Percentiles rank a stretch among this genome's conserved stretches.
Conservation (phyloP, 1,140 invertebrate genomes). For the Dendroctonus valens region DNA sequence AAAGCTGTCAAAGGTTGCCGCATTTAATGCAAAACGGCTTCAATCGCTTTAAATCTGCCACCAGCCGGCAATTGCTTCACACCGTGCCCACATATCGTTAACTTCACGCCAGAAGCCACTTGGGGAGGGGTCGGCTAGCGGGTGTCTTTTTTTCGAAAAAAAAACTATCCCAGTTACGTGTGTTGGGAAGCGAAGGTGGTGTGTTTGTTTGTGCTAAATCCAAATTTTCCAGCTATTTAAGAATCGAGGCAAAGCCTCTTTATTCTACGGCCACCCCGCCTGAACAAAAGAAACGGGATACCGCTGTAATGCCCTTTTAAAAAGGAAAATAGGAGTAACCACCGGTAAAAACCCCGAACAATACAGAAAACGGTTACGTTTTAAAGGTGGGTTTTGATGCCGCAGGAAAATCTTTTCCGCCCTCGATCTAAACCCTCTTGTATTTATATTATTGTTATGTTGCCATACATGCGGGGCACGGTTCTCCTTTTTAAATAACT, state of each 20-base stretch:
- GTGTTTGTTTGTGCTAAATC: no score
- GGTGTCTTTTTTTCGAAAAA: no score
- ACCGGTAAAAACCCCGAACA: constrained; percentile 25
- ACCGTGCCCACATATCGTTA: no score
- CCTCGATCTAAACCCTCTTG: constrained; percentile 26
- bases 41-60: neutral
- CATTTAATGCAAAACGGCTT: constrained; percentile 18
- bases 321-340: constrained; percentile 33
- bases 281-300: constrained; percentile 27
- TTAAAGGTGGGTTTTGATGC: constrained; percentile 28
- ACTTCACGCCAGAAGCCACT: neutral
- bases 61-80: no score
- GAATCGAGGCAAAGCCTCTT: constrained; percentile 9
- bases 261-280: constrained; percentile 16
- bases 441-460: constrained; percentile 31
- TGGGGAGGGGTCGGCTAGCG: neutral
- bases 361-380: constrained; percentile 17
- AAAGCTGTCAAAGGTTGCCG: constrained; percentile 27
- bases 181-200: no score
- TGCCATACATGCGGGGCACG: neutral
- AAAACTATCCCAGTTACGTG: no score
- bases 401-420: constrained; percentile 27
- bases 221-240: neutral
- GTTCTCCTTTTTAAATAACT: constrained; percentile 25
- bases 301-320: constrained; percentile 28